Evolutionary conservation across 2,113 vertebrate genomes (phyloP), one percentile per base, ranked within the genome.

Genomic region (Gobius niger): DNA sequence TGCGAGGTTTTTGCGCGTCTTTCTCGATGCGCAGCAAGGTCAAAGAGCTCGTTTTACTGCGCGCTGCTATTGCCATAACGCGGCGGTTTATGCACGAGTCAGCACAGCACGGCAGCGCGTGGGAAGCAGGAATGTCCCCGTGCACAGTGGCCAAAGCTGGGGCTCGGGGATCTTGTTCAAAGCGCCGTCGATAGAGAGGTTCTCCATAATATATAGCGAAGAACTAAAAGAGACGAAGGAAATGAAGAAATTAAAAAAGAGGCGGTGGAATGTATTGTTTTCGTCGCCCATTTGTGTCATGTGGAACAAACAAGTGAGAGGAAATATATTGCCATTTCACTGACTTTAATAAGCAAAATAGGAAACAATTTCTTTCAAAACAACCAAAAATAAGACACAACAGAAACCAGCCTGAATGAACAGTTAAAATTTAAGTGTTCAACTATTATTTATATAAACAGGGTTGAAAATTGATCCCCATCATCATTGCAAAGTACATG

Each of bases 281-380:
- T 42, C 7, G 42, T 34, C n/a, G 9, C 44, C 18, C 9, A 12
- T 15, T 41, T 16, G 57, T 44, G 24, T 40, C 8, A 47, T 18
- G 9, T 47, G 44, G 41, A 49, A 57, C 57, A 67, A 85, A 91
- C 80, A 71, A 91, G 85, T 90, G 90, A 92, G 89, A 94, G 91
- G 93, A 90, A 92, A 92, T 93, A 54, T 92, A 90, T 93, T 95
- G 94, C 94, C 94, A 98, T 97, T 94, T 98, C 93, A 94, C 93
- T 98, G 94, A 96, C 94, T 97, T 98, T 98, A 97, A 97, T 99
- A 98, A 98, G 96, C 98, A 99, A 98, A 99, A 98, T 98, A 98
- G 95, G 96, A 97, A 98, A 98, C 94, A 92, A 96, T 95, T 98
- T 98, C 93, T 92, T 93, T 87, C 89, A 92, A 93, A 89, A 93